Evolutionary conservation across 2,888 invertebrate genomes (phyloP).

Genomic region (Eumacrocentrus americanus): DNA sequence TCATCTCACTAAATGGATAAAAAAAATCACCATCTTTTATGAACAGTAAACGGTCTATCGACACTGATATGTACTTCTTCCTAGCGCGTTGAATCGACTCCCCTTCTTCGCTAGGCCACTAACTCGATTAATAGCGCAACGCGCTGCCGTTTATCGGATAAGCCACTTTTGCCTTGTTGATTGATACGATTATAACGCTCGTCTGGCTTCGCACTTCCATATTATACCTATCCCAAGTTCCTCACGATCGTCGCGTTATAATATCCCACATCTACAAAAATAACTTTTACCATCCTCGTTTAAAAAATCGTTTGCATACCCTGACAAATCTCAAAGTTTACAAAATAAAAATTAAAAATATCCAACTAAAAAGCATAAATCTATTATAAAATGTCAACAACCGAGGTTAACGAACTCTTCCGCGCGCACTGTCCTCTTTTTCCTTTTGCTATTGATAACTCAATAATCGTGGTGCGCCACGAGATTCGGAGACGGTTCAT

Average conservation of each 20-base stretch:
- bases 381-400: not conserved
- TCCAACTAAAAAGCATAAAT: not conserved
- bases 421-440: not conserved
- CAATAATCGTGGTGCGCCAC: not conserved
- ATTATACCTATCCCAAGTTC: constrained; percentile 20
- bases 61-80: too few relatives aligned
- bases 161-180: constrained; percentile 45
- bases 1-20: too few relatives aligned
- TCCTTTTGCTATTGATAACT: not conserved
- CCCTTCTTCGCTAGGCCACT: constrained; percentile 31
- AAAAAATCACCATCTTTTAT: too few relatives aligned
- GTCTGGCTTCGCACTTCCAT: constrained; percentile 45
- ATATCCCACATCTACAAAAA: constrained; percentile 4
- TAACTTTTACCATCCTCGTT: not conserved
- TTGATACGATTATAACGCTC: constrained; percentile 52
- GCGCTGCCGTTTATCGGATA: constrained; percentile 53
- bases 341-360: not conserved
- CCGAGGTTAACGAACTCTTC: not conserved
- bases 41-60: too few relatives aligned
- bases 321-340: not conserved
- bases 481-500: constrained; percentile 13
- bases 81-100: too few relatives aligned
- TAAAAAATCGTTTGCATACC: not conserved
- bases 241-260: not conserved
- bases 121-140: constrained; percentile 50